These are phyloP conservation scores for Salvelinus sp. DNA, from an alignment of 2,113 vertebrate genomes.

Conservation along the genomic window DNA sequence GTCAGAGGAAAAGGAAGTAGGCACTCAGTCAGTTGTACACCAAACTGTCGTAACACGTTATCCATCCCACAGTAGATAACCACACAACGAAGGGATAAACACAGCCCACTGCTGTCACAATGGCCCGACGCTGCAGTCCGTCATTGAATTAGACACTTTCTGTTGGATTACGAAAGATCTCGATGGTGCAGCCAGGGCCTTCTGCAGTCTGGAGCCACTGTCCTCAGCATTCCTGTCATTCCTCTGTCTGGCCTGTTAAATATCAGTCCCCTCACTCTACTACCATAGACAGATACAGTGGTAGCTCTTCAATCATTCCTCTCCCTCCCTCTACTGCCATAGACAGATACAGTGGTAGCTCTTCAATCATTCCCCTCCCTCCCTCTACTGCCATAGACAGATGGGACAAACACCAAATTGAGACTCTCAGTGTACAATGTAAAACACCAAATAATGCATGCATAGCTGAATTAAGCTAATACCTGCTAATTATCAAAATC, in stretches of 20 bases:
- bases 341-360: constrained; percentile 22
- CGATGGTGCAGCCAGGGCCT: constrained; percentile 35
- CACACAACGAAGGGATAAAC: constrained; percentile 49
- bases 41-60: constrained; percentile 59
- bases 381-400: constrained; percentile 39
- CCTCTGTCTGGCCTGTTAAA: constrained; percentile 50
- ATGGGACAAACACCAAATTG: no score
- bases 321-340: constrained; percentile 46
- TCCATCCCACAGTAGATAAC: constrained; percentile 47
- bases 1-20: constrained; percentile 38
- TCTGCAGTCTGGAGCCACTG: constrained; percentile 6
- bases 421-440: no score
- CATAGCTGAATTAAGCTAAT: no score
- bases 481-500: no score
- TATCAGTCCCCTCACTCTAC: constrained; percentile 30
- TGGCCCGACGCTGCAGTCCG: constrained; percentile 39
- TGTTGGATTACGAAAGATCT: constrained; percentile 22
- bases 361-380: constrained; percentile 3
- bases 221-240: constrained; percentile 41
- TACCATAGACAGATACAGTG: constrained; percentile 47
- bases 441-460: no score
- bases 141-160: constrained; percentile 41
- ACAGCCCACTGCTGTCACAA: constrained; percentile 46
- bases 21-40: constrained; percentile 43
- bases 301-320: neutral